phyloP scores from a whole-genome alignment of 2,888 invertebrate species.

The Mythimna vitellina region DNA sequence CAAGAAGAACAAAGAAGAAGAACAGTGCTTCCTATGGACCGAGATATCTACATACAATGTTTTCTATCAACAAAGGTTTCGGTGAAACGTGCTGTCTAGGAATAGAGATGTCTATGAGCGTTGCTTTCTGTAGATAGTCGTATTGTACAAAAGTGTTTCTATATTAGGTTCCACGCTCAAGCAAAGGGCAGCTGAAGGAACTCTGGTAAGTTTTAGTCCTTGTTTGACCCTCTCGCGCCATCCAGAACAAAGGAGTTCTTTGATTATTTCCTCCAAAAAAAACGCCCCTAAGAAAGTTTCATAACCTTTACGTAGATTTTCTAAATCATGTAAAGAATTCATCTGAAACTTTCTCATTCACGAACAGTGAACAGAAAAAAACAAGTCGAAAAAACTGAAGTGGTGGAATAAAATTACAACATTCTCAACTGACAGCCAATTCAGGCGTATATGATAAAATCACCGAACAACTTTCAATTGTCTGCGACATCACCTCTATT shows the following conservation, averaged over 20 bases:
- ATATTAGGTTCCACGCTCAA: no score
- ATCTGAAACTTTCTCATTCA: constrained; percentile 59
- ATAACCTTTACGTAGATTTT: neutral
- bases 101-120: no score
- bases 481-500: constrained; percentile 59
- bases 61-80: no score
- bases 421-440: constrained; percentile 75
- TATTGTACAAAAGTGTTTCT: no score
- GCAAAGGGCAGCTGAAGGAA: neutral
- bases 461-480: constrained; percentile 61
- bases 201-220: neutral
- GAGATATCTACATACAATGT: no score
- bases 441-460: constrained; percentile 77
- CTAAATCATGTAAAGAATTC: constrained; percentile 7
- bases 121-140: no score
- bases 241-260: neutral
- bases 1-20: no score
- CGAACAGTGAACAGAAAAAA: constrained; percentile 60
- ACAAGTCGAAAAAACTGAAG: constrained; percentile 70
- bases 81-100: no score
- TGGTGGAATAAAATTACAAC: constrained; percentile 78
- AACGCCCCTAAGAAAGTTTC: neutral
- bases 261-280: neutral
- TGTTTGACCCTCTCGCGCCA: neutral
- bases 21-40: no score